phyloP scores from a whole-genome alignment of 2,888 invertebrate genomes.

The Dione vanillae region DNA sequence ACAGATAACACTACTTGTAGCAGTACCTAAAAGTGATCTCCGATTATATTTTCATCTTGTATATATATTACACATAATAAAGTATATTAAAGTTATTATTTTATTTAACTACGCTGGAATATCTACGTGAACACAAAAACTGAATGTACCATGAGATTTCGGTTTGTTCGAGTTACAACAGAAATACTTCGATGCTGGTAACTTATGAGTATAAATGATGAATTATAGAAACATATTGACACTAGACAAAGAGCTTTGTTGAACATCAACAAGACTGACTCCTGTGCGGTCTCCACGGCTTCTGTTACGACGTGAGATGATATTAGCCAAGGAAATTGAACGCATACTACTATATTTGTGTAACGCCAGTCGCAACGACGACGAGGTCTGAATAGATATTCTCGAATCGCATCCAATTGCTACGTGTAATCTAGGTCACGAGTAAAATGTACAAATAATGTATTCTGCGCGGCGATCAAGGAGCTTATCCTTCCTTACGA shows the following conservation, averaged over 20 bases:
- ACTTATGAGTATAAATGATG: background rate
- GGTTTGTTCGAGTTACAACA: background rate
- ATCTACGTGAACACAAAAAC: no score
- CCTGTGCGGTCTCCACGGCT: background rate
- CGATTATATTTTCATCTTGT: no score
- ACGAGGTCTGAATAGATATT: constrained; percentile 37
- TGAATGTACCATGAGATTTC: no score
- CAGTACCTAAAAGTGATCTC: no score
- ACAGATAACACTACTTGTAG: no score
- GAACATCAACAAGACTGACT: background rate
- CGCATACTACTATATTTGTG: constrained; percentile 18
- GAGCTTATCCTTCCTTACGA: constrained; percentile 35
- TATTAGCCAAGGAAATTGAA: constrained; percentile 11
- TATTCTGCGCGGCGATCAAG: constrained; percentile 37
- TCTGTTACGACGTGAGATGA: background rate
- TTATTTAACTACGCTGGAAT: no score
- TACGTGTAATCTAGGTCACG: constrained; percentile 37
- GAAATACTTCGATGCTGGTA: background rate
- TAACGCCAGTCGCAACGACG: background rate
- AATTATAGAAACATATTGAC: background rate
- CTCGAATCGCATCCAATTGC: constrained; percentile 33
- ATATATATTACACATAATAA: no score
- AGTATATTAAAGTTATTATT: no score
- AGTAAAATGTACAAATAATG: constrained; percentile 40
- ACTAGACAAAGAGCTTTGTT: background rate